phyloP scores from a whole-genome alignment of 2,113 vertebrate genomes.

The Dryoscopus gambensis region DNA sequence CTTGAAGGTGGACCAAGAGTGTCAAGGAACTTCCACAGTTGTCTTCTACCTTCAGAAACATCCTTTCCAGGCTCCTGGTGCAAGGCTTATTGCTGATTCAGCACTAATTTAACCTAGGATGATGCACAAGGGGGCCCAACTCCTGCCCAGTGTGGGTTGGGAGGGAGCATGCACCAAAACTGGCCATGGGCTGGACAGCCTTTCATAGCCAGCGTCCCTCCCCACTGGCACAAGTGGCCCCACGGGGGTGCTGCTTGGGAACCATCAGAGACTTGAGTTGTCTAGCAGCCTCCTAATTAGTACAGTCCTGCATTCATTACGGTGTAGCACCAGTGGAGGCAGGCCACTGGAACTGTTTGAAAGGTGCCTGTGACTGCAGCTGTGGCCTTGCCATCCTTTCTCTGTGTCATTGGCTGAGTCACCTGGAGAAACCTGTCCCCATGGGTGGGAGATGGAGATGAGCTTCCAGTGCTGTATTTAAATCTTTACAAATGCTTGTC shows the following conservation, averaged over 20 bases:
- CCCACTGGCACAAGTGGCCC: rapidly evolving
- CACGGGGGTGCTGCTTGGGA: rapidly evolving
- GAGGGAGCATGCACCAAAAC: neutral
- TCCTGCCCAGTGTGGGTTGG: neutral
- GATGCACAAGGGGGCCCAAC: rapidly evolving
- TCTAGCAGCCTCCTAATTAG: neutral
- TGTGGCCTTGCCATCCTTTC: neutral
- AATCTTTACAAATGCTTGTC: neutral
- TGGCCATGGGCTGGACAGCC: neutral
- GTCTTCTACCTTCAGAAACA: neutral
- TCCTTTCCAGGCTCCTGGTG: neutral
- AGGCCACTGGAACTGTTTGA: neutral
- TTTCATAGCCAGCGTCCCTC: neutral
- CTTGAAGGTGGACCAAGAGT: neutral
- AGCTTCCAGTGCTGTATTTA: neutral
- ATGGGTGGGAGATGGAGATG: neutral
- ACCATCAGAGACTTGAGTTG: rapidly evolving
- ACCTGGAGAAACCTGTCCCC: neutral
- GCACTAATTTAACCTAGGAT: neutral
- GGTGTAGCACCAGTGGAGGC: neutral
- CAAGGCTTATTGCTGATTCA: neutral
- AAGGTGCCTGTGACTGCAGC: neutral
- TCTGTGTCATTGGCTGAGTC: rapidly evolving
- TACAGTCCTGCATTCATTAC: neutral
- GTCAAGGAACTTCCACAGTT: neutral